Percentiles rank a stretch among this genome's conserved stretches.
Conservation (phyloP, 1,140 invertebrate genomes). For the Protaetia brevitarsis region DNA sequence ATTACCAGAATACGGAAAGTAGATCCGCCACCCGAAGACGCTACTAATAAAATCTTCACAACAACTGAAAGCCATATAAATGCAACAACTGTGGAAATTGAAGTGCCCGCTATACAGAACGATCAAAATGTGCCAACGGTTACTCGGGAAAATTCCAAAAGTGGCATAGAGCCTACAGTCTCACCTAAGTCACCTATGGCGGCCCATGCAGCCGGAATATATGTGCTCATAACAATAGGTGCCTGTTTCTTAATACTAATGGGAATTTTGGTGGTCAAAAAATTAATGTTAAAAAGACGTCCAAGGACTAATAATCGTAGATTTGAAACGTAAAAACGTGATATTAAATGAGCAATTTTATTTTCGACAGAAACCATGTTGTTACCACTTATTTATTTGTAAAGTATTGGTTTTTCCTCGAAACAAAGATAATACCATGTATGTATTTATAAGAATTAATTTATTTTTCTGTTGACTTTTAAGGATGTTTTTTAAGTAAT, state of each 20-base stretch:
- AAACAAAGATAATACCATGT: background rate
- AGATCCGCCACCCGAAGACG: slow-evolving; percentile 1
- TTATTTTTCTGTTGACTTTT: background rate
- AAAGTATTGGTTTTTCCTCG: background rate
- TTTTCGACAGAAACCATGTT: background rate
- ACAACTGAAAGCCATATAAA: slow-evolving; percentile 28
- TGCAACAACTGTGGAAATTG: background rate
- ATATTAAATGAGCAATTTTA: background rate
- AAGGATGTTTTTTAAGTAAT: slow-evolving; percentile 1
- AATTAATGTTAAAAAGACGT: slow-evolving; percentile 15
- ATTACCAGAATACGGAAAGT: background rate
- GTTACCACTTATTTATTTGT: slow-evolving; percentile 19
- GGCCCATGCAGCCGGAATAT: slow-evolving; percentile 11
- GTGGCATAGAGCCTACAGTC: background rate
- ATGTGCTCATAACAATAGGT: slow-evolving; percentile 27
- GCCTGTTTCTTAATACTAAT: slow-evolving; percentile 26
- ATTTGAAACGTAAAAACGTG: slow-evolving; percentile 33
- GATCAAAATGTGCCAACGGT: background rate
- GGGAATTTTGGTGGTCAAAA: slow-evolving; percentile 22
- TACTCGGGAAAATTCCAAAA: background rate
- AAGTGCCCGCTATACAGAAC: slow-evolving; percentile 1
- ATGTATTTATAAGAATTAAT: slow-evolving; percentile 4
- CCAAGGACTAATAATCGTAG: slow-evolving; percentile 35
- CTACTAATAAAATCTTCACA: background rate
- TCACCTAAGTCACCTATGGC: background rate